phyloP scores from a whole-genome alignment of 53 echinoderm and acorn worm genomes.

The Astropecten irregularis region DNA sequence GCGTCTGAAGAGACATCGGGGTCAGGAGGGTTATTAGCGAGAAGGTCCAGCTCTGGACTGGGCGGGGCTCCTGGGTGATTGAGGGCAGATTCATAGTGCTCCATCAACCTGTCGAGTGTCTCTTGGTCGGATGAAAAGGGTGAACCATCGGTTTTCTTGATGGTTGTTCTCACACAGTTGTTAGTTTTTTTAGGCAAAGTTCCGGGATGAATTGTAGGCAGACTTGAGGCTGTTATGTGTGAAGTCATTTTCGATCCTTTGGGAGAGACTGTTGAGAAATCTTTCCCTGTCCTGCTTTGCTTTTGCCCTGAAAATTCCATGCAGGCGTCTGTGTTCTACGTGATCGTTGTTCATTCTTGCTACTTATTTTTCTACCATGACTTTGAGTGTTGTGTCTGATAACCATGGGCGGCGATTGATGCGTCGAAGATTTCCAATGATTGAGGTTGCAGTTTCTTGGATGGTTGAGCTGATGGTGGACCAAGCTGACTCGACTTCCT shows the following conservation, averaged over 20 bases:
- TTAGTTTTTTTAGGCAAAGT: background rate
- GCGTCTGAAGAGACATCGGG: background rate
- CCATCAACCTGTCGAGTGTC: constrained; percentile 10
- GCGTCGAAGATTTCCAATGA: constrained; percentile 8
- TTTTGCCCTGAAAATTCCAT: background rate
- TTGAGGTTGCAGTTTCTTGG: background rate
- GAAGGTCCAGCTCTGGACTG: background rate
- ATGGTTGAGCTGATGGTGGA: constrained; percentile 4
- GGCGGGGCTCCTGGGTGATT: background rate
- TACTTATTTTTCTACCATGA: constrained; percentile 16
- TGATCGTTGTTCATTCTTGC: constrained; percentile 24
- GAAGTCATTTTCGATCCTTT: background rate
- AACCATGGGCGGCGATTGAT: constrained; percentile 2
- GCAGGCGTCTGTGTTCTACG: background rate
- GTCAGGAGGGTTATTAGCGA: background rate
- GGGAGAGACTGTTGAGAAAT: background rate
- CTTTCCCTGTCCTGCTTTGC: constrained; percentile 15
- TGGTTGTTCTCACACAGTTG: background rate
- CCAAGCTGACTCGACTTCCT: constrained; percentile 2
- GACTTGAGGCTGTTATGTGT: constrained; percentile 1
- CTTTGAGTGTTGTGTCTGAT: constrained; percentile 4
- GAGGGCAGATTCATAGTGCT: background rate
- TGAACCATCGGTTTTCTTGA: background rate
- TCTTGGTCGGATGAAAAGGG: background rate
- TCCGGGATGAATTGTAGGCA: background rate